phyloP scores from a whole-genome alignment of 2,797 vertebrate genomes.

The Hafferia zeledoni region DNA sequence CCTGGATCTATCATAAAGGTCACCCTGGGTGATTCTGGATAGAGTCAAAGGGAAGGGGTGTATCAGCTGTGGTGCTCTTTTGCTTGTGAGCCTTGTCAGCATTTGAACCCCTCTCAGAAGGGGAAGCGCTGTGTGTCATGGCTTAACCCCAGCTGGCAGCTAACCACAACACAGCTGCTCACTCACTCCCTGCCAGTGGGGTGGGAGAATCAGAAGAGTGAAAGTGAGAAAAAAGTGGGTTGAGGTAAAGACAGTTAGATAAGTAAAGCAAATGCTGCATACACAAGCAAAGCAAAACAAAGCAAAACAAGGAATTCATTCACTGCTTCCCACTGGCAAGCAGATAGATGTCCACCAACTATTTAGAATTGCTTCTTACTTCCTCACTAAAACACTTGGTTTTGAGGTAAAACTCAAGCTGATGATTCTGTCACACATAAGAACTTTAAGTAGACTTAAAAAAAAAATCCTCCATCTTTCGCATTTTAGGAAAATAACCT shows the following conservation, averaged over 20 bases:
- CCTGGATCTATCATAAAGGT: neutral
- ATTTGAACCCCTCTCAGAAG: neutral
- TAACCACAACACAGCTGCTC: neutral
- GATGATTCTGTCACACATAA: neutral
- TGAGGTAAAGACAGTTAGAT: neutral
- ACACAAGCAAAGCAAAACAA: neutral
- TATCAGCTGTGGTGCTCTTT: neutral
- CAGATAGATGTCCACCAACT: neutral
- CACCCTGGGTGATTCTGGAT: neutral
- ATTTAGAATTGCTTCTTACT: neutral
- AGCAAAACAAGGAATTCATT: neutral
- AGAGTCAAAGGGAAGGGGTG: neutral
- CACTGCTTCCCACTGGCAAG: neutral
- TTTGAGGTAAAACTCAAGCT: neutral
- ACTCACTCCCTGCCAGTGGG: rapidly evolving
- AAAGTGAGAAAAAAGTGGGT: neutral
- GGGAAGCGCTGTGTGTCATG: neutral
- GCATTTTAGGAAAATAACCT: neutral
- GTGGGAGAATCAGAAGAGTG: neutral
- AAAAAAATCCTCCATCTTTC: neutral
- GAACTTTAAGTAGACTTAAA: neutral
- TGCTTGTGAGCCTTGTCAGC: neutral
- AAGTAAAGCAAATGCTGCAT: neutral
- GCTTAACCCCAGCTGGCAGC: neutral
- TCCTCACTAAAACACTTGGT: neutral